Percentiles rank a stretch among this genome's conserved stretches.
phyloP scores from a whole-genome alignment of 2,888 invertebrate genomes.

The Cephus runcator region DNA sequence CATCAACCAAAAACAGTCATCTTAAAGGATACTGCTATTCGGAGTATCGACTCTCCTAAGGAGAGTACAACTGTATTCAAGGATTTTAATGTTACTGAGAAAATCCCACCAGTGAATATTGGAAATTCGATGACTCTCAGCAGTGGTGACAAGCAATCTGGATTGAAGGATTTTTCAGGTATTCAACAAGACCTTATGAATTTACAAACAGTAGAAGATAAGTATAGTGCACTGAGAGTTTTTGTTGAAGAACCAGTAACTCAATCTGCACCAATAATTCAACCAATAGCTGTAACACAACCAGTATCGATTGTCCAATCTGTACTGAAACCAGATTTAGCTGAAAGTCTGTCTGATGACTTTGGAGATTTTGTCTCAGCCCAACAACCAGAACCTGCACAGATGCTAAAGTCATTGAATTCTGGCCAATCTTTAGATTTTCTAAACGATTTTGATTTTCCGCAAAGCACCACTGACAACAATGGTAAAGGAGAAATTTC shows the following conservation, averaged over 20 bases:
- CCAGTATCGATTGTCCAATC: conserved; percentile 18
- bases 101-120: neutral
- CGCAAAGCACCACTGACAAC: conserved; percentile 26
- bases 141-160: too few species aligned
- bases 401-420: conserved; percentile 21
- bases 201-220: conserved; percentile 61
- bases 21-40: conserved; percentile 60
- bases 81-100: neutral
- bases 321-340: conserved; percentile 22
- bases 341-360: conserved; percentile 54
- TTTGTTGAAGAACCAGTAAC: conserved; percentile 51
- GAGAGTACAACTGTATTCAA: neutral
- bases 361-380: conserved; percentile 67
- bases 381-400: conserved; percentile 39
- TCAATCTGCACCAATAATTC: conserved; percentile 17
- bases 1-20: conserved; percentile 60
- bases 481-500: conserved; percentile 39
- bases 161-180: neutral
- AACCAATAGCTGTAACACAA: conserved; percentile 19
- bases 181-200: conserved; percentile 57
- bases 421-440: conserved; percentile 40
- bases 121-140: neutral
- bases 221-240: conserved; percentile 66
- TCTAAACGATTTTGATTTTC: conserved; percentile 49
- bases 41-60: conserved; percentile 46